Evolutionary conservation across 37 sponge, comb jelly and placozoan genomes (phyloP).

Genomic region (Sycon ciliatum): DNA sequence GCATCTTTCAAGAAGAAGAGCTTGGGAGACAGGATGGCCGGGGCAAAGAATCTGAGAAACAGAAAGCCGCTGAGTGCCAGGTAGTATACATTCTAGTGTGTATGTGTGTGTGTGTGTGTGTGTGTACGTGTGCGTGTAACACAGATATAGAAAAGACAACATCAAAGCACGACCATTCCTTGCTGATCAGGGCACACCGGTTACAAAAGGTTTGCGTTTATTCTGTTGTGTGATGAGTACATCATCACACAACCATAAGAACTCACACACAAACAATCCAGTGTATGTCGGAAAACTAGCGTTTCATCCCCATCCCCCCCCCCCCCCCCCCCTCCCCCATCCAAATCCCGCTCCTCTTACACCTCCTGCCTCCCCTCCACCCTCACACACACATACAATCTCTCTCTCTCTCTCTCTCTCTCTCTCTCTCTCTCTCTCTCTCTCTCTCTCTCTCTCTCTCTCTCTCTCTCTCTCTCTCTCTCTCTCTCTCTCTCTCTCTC

Average conservation of each 20-base stretch:
- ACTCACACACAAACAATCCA: too few relatives aligned
- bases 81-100: slow-evolving; percentile 70
- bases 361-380: too few relatives aligned
- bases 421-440: slow-evolving; percentile 16
- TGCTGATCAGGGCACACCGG: too few relatives aligned
- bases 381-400: neutral
- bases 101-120: too few relatives aligned
- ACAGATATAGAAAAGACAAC: neutral
- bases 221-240: slow-evolving; percentile 46
- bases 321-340: too few relatives aligned
- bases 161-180: too few relatives aligned
- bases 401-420: slow-evolving; percentile 2
- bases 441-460: slow-evolving; percentile 30
- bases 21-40: slow-evolving; percentile 88
- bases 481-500: slow-evolving; percentile 16
- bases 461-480: slow-evolving; percentile 31
- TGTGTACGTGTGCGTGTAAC: too few relatives aligned
- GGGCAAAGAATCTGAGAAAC: slow-evolving; percentile 86
- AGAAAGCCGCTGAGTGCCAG: slow-evolving; percentile 79
- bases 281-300: too few relatives aligned
- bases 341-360: too few relatives aligned
- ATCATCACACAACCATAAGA: slow-evolving; percentile 60
- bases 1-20: slow-evolving; percentile 68
- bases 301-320: too few relatives aligned
- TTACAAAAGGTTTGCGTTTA: too few relatives aligned